Percentiles rank a stretch among this genome's conserved stretches.
Evolutionary conservation across 2,888 invertebrate species (phyloP).

Genomic region (Polietes domitor): DNA sequence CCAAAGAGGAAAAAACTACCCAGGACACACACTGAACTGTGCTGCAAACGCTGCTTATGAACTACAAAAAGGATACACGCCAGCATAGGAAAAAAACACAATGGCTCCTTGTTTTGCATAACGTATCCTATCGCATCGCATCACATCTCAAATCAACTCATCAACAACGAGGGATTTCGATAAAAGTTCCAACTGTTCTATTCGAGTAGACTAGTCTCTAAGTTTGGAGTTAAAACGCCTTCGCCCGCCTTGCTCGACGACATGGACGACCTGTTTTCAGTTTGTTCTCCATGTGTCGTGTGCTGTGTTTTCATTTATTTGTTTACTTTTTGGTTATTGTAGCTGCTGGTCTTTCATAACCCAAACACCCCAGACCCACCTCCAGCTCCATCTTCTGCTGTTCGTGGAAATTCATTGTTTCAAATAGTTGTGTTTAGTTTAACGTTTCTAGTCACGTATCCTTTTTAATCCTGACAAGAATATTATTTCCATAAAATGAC

Average conservation of each 20-base stretch:
- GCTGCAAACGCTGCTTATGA: conserved; percentile 8
- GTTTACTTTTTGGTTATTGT: conserved; percentile 31
- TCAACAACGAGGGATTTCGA: conserved; percentile 18
- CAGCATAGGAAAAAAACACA: conserved; percentile 19
- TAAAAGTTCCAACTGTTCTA: not conserved
- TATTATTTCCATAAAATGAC: conserved; percentile 78
- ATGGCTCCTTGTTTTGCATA: conserved; percentile 57
- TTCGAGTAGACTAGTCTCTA: not conserved
- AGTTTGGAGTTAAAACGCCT: not conserved
- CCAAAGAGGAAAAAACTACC: not conserved
- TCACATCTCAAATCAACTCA: not conserved
- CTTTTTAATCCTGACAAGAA: conserved; percentile 81
- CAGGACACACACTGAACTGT: not conserved
- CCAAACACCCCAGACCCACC: too few relatives aligned
- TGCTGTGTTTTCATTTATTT: conserved; percentile 23
- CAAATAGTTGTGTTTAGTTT: conserved; percentile 73
- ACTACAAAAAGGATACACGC: not conserved
- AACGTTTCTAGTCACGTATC: conserved; percentile 80
- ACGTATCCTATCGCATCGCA: not conserved
- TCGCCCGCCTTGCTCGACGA: conserved; percentile 2
- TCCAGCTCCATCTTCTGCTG: not conserved
- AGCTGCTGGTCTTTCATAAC: conserved; percentile 33
- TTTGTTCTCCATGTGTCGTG: not conserved
- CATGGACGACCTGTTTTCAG: not conserved
- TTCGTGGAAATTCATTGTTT: conserved; percentile 44